Percentiles rank a stretch among this genome's conserved stretches.
Conservation (phyloP, 2,888 invertebrate species). For the Epiblema foenella region DNA sequence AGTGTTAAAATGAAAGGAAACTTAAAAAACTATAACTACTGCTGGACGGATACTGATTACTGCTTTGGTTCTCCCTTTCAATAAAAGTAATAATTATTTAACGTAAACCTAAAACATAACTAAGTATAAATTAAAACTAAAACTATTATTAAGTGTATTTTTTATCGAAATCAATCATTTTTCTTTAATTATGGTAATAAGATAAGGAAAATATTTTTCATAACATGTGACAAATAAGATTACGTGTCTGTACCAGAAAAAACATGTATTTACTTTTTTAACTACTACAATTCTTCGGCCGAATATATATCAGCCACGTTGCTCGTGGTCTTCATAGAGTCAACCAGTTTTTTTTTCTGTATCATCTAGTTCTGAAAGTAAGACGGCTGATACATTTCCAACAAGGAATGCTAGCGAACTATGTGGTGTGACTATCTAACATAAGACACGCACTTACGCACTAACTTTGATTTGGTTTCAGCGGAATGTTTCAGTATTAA, state of each 20-base stretch:
- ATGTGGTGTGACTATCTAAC: constrained; percentile 1
- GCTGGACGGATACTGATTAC: constrained; percentile 85
- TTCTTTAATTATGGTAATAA: not conserved
- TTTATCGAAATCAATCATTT: too few relatives aligned
- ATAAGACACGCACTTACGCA: constrained; percentile 45
- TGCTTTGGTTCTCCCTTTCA: constrained; percentile 79
- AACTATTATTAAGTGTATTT: too few relatives aligned
- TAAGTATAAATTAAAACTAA: constrained; percentile 8
- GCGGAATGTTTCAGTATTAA: constrained; percentile 68
- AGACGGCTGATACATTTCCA: not conserved
- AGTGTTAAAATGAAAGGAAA: constrained; percentile 55
- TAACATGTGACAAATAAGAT: not conserved
- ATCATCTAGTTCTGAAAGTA: not conserved
- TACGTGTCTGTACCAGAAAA: not conserved
- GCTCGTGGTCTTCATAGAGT: not conserved
- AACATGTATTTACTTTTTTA: too few relatives aligned
- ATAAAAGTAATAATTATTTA: constrained; percentile 48
- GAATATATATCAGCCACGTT: not conserved
- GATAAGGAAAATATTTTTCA: not conserved
- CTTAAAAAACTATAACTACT: constrained; percentile 67
- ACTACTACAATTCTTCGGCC: too few relatives aligned
- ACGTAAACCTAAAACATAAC: constrained; percentile 44
- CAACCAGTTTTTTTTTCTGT: not conserved
- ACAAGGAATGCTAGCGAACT: not conserved
- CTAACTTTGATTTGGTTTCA: constrained; percentile 52